These are phyloP conservation scores for Varecia variegata DNA, from an alignment of 2,797 vertebrate genomes.

Conservation along the genomic window DNA sequence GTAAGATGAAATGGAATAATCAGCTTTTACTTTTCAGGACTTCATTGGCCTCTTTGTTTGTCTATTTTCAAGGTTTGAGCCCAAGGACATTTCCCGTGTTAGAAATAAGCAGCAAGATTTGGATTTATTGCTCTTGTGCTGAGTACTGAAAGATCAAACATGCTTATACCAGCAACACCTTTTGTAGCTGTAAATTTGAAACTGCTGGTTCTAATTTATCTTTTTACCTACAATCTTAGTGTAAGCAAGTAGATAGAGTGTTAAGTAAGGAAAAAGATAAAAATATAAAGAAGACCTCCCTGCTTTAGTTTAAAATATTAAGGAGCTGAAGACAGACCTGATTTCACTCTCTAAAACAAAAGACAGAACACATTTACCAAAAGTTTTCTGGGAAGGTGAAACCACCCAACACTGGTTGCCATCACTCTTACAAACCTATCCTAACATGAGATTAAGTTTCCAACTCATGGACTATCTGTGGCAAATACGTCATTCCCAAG, in stretches of 20 bases:
- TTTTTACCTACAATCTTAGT: conserved; percentile 49
- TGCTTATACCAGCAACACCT: conserved; percentile 28
- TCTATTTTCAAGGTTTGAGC: neutral
- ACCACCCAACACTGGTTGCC: neutral
- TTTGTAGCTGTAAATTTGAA: conserved; percentile 21
- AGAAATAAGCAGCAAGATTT: neutral
- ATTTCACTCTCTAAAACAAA: neutral
- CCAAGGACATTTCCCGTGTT: neutral
- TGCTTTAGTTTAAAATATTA: conserved; percentile 16
- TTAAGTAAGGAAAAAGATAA: conserved; percentile 27
- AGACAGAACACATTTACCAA: neutral
- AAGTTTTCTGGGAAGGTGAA: neutral
- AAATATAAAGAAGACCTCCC: conserved; percentile 25
- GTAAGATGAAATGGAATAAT: neutral
- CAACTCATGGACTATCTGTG: neutral
- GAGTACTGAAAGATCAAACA: neutral
- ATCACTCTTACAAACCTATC: no score
- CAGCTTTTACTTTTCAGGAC: neutral
- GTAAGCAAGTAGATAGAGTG: neutral
- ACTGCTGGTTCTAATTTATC: conserved; percentile 49
- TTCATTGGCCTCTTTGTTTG: neutral
- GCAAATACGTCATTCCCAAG: neutral
- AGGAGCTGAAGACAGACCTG: neutral
- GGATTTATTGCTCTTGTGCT: neutral
- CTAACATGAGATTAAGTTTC: neutral